Evolutionary conservation across 2,113 vertebrate genomes (phyloP).

Genomic region (Rhinoptilus africanus): DNA sequence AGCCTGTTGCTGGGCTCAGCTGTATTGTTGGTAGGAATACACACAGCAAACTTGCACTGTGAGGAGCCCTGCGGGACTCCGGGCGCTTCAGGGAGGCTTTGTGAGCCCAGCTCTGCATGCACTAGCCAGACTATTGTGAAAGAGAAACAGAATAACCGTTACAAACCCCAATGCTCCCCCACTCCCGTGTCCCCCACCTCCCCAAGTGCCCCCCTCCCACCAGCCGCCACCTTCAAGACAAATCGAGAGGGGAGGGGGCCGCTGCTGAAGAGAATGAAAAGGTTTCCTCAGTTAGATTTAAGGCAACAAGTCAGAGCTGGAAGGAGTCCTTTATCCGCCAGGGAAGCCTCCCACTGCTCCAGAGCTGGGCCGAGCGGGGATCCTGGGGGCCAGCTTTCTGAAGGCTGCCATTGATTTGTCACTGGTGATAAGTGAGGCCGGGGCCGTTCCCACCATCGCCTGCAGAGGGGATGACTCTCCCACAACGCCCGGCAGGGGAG

Average conservation of each 20-base stretch:
- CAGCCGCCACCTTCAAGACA: conserved; percentile 37
- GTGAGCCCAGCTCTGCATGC: conserved; percentile 57
- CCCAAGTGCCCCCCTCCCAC: background rate
- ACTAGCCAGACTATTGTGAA: conserved; percentile 61
- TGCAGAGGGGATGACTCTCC: conserved; percentile 75
- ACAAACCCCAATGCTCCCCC: conserved; percentile 47
- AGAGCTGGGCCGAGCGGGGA: conserved; percentile 55
- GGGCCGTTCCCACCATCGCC: conserved; percentile 80
- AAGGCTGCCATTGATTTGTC: conserved; percentile 78
- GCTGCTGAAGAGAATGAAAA: conserved; percentile 46
- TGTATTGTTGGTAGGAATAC: conserved; percentile 64
- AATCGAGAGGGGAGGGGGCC: conserved; percentile 23
- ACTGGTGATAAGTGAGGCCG: conserved; percentile 76
- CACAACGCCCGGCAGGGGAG: conserved; percentile 77
- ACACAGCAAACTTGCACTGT: conserved; percentile 61
- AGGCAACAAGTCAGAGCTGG: conserved; percentile 71
- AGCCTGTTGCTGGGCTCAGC: conserved; percentile 49
- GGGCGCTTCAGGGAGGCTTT: conserved; percentile 51
- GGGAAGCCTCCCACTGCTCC: conserved; percentile 73
- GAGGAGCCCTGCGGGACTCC: conserved; percentile 69
- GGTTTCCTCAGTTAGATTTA: conserved; percentile 60
- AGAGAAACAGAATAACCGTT: conserved; percentile 54
- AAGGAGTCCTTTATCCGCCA: conserved; percentile 64
- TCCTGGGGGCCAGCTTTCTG: conserved; percentile 76
- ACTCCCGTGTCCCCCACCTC: background rate